These are phyloP conservation scores for Microctonus aethiopoides DNA, from an alignment of 2,888 invertebrate genomes.

Conservation along the genomic window DNA sequence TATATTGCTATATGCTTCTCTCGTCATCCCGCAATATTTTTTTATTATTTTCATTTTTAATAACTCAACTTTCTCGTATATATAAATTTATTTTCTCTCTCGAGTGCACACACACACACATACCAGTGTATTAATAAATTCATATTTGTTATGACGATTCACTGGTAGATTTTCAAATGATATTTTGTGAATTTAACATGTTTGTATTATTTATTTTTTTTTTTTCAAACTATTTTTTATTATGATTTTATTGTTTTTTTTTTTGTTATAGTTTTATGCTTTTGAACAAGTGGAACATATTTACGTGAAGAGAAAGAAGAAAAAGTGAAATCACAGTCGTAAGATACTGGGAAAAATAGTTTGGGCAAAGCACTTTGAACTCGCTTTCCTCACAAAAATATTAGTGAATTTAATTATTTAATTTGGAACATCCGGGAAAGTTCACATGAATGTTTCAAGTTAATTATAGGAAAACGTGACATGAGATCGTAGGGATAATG, in stretches of 20 bases:
- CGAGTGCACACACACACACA: slow-evolving; percentile 14
- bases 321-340: slow-evolving; percentile 40
- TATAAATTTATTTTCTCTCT: slow-evolving; percentile 37
- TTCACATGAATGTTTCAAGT: neutral
- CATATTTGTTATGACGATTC: neutral
- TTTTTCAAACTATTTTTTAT: neutral
- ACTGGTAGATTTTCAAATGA: neutral
- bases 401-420: slow-evolving; percentile 4
- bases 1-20: slow-evolving; percentile 9
- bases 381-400: slow-evolving; percentile 21
- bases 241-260: slow-evolving; percentile 19
- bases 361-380: slow-evolving; percentile 29
- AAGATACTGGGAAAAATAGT: slow-evolving; percentile 24
- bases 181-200: neutral
- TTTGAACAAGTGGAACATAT: slow-evolving; percentile 18
- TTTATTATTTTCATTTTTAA: slow-evolving; percentile 18
- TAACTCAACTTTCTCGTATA: slow-evolving; percentile 24
- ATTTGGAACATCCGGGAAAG: slow-evolving; percentile 21
- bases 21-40: slow-evolving; percentile 22
- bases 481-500: neutral
- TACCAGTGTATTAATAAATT: no score
- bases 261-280: slow-evolving; percentile 12
- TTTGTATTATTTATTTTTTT: slow-evolving; percentile 13
- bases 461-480: neutral
- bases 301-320: slow-evolving; percentile 29